Evolutionary conservation across 2,888 invertebrate genomes (phyloP).

Genomic region (Rotaria macrura): DNA sequence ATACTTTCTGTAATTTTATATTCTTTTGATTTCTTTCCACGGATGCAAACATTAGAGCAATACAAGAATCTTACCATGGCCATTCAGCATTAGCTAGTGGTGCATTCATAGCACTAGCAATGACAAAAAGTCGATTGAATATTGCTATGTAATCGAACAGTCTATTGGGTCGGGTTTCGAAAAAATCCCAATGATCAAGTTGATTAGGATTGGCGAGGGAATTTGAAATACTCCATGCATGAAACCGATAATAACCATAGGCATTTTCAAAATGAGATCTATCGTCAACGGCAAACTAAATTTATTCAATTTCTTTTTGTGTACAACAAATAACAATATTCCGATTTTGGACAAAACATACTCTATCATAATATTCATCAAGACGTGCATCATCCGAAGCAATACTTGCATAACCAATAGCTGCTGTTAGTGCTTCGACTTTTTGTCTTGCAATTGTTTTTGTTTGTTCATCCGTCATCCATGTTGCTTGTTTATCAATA

Average conservation of each 20-base stretch:
- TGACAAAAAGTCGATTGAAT: not conserved
- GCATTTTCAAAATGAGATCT: not conserved
- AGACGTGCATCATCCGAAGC: not conserved
- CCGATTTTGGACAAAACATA: not conserved
- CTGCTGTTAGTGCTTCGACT: slow-evolving; percentile 35
- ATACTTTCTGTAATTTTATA: no score
- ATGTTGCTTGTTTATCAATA: slow-evolving; percentile 34
- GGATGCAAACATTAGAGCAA: not conserved
- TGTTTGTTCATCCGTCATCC: slow-evolving; percentile 40
- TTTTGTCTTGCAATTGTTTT: slow-evolving; percentile 39
- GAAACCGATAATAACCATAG: not conserved
- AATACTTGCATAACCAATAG: not conserved
- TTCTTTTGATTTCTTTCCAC: no score
- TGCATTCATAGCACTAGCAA: not conserved
- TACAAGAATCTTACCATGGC: not conserved
- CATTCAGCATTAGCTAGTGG: not conserved
- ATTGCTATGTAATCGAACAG: not conserved
- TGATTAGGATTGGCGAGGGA: not conserved
- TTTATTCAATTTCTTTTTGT: not conserved
- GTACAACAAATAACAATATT: not conserved
- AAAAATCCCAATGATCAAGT: slow-evolving; percentile 2
- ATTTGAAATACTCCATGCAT: not conserved
- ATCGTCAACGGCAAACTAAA: not conserved
- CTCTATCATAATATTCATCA: not conserved
- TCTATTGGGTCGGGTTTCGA: not conserved